Base-by-base conservation (phyloP, 1,140 invertebrate genomes). In the Aphaenogaster floridana region DNA sequence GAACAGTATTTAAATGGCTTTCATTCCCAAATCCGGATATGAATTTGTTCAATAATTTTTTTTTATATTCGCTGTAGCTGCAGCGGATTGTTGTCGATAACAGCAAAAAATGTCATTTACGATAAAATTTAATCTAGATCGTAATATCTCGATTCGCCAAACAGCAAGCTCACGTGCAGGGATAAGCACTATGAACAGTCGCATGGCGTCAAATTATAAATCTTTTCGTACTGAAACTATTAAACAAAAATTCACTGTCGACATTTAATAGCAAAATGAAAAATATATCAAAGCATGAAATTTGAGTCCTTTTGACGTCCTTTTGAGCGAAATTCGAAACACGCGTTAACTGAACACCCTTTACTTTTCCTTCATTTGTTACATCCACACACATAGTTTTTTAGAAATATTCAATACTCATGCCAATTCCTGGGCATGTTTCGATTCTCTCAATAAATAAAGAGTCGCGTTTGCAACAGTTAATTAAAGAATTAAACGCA, bases 71-170 rank as follows among this genome's bases (percentile, higher is more conserved):
- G n/a, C 15, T 39, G 4, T 11, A 13, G 15, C n/a, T 42, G 5
- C 64, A 54, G 11, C 4, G n/a, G 13, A 69, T 57, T 81, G 64
- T 81, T 71, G 13, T n/a, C 34, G 45, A 80, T 54, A 64, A 36
- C 28, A 57, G 36, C 66, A 81, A 81, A 81, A 81, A 72, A 45
- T 69, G 48, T 72, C 79, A 71, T 81, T 81, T 72, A 71, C 66
- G 28, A 45, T 81, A 57, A 45, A 81, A 81, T 72, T 71, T 81
- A 81, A 81, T 81, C 21, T 71, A 45, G 21, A 57, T 17, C 4
- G 66, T 57, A 71, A 81, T 68, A 81, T 61, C 64, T 72, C 48
- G 66, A 71, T 42, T 72, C 66, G 21, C 39, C 15, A 54, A 72
- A 34, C 21, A 68, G 8, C n/a, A 42, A 39, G 48, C 39, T 11